Conservation (phyloP, 2,797 vertebrate species). For the Eulemur coronatus region DNA sequence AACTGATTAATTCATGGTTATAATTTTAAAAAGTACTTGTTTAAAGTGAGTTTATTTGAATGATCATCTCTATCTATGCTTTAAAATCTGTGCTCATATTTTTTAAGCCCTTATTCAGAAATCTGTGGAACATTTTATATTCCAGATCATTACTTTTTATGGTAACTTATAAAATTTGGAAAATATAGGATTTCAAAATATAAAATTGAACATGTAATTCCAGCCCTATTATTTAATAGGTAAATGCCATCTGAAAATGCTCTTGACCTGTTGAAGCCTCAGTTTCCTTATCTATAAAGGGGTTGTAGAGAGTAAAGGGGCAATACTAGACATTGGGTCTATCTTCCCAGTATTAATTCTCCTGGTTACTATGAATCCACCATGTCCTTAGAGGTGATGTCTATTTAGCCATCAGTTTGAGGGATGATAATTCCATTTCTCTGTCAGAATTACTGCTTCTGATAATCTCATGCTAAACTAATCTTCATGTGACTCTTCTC, state of each 20-base stretch:
- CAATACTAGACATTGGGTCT: neutral
- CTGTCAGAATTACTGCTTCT: neutral
- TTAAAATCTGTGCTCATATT: neutral
- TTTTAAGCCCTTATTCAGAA: neutral
- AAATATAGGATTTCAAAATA: neutral
- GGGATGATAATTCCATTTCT: neutral
- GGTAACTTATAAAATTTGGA: neutral
- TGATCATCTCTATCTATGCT: neutral
- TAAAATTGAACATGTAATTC: neutral
- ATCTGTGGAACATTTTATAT: neutral
- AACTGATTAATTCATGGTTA: neutral
- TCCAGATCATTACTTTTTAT: neutral
- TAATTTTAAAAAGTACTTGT: neutral
- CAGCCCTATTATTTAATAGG: neutral
- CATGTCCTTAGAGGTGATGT: neutral
- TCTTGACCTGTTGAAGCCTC: neutral
- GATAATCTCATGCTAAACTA: neutral
- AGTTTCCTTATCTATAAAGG: neutral
- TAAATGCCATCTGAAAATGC: neutral
- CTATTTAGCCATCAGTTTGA: neutral
- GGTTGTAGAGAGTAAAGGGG: neutral
- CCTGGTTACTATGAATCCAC: neutral
- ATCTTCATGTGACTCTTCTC: neutral
- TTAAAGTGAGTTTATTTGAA: neutral
- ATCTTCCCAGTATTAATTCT: neutral